Conservation (phyloP, 2,888 invertebrate genomes). For the Epinotia nisella region DNA sequence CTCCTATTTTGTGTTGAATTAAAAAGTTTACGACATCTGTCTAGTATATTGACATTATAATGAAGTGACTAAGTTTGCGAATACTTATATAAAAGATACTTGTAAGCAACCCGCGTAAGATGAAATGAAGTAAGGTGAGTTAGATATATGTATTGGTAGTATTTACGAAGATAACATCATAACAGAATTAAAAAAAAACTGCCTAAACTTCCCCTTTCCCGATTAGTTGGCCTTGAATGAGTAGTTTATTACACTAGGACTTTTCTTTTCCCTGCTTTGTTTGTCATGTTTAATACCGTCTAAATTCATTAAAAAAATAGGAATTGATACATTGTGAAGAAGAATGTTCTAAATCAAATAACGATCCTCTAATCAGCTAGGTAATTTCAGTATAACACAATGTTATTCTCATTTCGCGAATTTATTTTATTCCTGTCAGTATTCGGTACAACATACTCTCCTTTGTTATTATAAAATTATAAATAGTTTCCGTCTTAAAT, state of each 20-base stretch:
- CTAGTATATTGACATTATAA: not conserved
- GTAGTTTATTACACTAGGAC: not conserved
- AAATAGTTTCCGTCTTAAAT: conserved; percentile 15
- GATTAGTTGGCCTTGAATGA: not conserved
- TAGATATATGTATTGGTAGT: not conserved
- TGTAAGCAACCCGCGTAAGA: not conserved
- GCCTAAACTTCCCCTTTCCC: not conserved
- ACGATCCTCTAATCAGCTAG: not conserved
- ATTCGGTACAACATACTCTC: not conserved
- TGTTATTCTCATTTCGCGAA: not conserved
- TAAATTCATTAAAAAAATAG: too few species aligned
- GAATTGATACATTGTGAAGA: not conserved
- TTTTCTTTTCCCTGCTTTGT: not conserved
- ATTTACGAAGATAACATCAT: not conserved
- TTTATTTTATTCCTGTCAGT: too few species aligned
- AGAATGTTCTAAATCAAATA: not conserved
- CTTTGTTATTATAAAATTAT: conserved; percentile 14
- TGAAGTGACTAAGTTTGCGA: conserved; percentile 10
- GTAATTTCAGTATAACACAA: not conserved
- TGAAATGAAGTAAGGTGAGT: conserved; percentile 16
- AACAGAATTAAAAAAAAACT: not conserved
- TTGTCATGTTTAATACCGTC: not conserved
- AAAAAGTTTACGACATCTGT: not conserved
- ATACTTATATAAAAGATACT: not conserved
- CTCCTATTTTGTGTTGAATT: not conserved